These are phyloP conservation scores for Drosophila equinoxialis DNA, from an alignment of 1,140 invertebrate genomes.

Conservation along the genomic window DNA sequence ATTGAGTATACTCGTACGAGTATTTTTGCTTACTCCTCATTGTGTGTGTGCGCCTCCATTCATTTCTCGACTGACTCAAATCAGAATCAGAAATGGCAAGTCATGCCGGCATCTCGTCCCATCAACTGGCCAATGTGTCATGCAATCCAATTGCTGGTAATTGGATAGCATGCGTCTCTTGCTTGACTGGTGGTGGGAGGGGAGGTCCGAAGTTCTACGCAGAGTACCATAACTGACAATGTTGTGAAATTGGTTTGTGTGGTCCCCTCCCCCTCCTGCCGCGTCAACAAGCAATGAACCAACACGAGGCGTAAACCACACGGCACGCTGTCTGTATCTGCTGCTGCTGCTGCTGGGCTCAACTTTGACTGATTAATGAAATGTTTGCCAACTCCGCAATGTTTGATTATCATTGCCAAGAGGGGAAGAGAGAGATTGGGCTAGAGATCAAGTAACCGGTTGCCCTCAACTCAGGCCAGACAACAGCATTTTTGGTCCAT, in stretches of 20 bases:
- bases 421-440: neutral
- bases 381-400: conserved; percentile 16
- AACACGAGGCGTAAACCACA: neutral
- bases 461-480: neutral
- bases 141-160: conserved; percentile 50
- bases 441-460: conserved; percentile 9
- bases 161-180: conserved; percentile 44
- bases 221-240: conserved; percentile 48
- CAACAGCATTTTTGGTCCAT: conserved; percentile 60
- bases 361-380: conserved; percentile 50
- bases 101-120: conserved; percentile 12
- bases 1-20: too few species aligned
- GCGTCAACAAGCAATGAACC: neutral
- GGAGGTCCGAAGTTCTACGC: neutral
- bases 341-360: neutral
- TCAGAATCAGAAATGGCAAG: conserved; percentile 7
- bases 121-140: conserved; percentile 56
- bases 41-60: neutral
- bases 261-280: neutral
- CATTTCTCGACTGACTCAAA: conserved; percentile 1
- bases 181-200: neutral
- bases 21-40: neutral
- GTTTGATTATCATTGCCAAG: neutral
- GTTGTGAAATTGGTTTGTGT: conserved; percentile 56
- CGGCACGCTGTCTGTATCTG: conserved; percentile 4